These are phyloP conservation scores for Chrysochloris asiatica DNA, from an alignment of 2,113 vertebrate genomes.

Conservation along the genomic window DNA sequence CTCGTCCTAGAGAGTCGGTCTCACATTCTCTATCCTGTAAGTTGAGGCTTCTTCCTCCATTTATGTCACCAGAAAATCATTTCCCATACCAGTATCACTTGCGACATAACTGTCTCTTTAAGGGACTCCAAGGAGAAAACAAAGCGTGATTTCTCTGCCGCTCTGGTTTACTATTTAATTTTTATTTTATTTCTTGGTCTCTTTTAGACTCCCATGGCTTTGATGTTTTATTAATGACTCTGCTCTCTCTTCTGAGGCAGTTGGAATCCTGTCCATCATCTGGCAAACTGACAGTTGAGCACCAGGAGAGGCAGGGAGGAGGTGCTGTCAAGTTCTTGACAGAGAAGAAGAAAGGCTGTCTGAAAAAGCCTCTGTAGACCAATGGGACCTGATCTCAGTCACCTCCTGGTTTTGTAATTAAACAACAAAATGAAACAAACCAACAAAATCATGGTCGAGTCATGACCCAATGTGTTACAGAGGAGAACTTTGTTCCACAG, in stretches of 20 bases:
- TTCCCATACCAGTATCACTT: background rate
- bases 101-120: background rate
- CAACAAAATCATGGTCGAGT: background rate
- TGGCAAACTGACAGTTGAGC: slow-evolving; percentile 23
- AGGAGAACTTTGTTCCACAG: background rate
- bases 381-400: background rate
- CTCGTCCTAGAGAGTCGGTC: background rate
- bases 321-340: background rate
- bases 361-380: background rate
- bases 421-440: background rate
- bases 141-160: background rate
- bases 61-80: slow-evolving; percentile 6
- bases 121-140: background rate
- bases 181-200: slow-evolving; percentile 55
- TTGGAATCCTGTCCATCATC: slow-evolving; percentile 57
- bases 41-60: background rate
- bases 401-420: background rate
- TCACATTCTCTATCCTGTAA: background rate
- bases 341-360: rapidly evolving
- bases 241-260: background rate
- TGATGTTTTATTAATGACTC: slow-evolving; percentile 76
- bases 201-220: slow-evolving; percentile 37
- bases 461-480: background rate
- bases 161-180: slow-evolving; percentile 53
- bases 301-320: background rate